Conservation (phyloP, 2,888 invertebrate genomes). For the Heteromurus nitidus region DNA sequence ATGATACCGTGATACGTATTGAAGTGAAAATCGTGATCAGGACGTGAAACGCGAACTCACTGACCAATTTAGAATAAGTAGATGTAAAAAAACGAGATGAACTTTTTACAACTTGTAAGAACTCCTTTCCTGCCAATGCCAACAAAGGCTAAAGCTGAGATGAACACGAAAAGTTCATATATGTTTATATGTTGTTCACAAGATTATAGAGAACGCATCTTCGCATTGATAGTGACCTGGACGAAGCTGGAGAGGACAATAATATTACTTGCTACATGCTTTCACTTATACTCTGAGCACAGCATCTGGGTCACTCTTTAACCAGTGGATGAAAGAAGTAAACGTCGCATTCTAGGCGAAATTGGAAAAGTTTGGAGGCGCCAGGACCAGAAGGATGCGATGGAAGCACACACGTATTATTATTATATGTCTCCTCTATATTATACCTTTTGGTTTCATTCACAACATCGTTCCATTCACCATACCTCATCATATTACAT, state of each 20-base stretch:
- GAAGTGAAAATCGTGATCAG: too few species aligned
- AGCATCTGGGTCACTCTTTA: slow-evolving; percentile 41
- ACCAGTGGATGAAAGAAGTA: slow-evolving; percentile 17
- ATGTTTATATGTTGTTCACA: too few species aligned
- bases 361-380: slow-evolving; percentile 60
- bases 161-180: too few species aligned
- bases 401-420: slow-evolving; percentile 30
- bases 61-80: too few species aligned
- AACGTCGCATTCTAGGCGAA: slow-evolving; percentile 48
- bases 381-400: slow-evolving; percentile 23
- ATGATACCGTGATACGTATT: too few species aligned
- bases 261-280: slow-evolving; percentile 27
- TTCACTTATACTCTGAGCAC: slow-evolving; percentile 1
- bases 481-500: slow-evolving; percentile 49
- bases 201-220: too few species aligned
- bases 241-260: slow-evolving; percentile 26
- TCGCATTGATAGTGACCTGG: slow-evolving; percentile 47
- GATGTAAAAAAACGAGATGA: too few species aligned
- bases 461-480: slow-evolving; percentile 1
- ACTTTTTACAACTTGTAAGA: too few species aligned
- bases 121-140: too few species aligned
- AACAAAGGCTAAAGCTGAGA: too few species aligned
- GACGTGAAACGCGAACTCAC: too few species aligned
- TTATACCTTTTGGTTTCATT: slow-evolving; percentile 39
- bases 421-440: too few species aligned